Percentiles rank a stretch among this genome's conserved stretches.
Evolutionary conservation across 2,888 invertebrate genomes (phyloP).

Genomic region (Melangyna quadrimaculata): DNA sequence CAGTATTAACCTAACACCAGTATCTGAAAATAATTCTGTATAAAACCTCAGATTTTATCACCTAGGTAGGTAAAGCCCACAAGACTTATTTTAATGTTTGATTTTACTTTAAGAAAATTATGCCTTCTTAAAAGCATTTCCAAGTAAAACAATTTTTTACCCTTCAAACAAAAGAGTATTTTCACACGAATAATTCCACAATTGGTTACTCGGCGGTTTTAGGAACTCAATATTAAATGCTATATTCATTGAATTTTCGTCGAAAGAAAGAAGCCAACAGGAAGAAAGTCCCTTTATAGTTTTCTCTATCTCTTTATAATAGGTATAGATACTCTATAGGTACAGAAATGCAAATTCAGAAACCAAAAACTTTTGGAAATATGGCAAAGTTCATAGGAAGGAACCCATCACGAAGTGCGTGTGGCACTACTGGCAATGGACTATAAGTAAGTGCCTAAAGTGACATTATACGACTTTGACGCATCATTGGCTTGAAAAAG

Average conservation of each 20-base stretch:
- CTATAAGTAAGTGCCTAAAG: constrained; percentile 8
- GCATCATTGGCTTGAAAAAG: constrained; percentile 16
- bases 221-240: constrained; percentile 58
- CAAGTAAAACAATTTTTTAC: constrained; percentile 17
- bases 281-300: background rate
- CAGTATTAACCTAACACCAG: too few species aligned
- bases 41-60: background rate
- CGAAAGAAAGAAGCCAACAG: background rate
- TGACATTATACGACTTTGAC: constrained; percentile 21
- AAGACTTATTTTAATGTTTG: background rate
- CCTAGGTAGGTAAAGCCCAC: too few species aligned
- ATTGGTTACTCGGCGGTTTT: constrained; percentile 42
- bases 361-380: background rate
- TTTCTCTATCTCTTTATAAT: background rate
- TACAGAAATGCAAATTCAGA: background rate
- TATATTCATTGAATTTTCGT: constrained; percentile 56
- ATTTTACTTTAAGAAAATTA: background rate
- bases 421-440: background rate
- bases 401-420: background rate
- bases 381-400: background rate
- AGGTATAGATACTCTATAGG: too few species aligned
- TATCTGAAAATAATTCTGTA: too few species aligned
- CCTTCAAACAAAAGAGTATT: background rate
- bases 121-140: constrained; percentile 50
- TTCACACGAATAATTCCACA: constrained; percentile 23